Percentiles rank a stretch among this genome's conserved stretches.
Evolutionary conservation across 2,113 vertebrate genomes (phyloP).

Genomic region (Emberiza fucata): DNA sequence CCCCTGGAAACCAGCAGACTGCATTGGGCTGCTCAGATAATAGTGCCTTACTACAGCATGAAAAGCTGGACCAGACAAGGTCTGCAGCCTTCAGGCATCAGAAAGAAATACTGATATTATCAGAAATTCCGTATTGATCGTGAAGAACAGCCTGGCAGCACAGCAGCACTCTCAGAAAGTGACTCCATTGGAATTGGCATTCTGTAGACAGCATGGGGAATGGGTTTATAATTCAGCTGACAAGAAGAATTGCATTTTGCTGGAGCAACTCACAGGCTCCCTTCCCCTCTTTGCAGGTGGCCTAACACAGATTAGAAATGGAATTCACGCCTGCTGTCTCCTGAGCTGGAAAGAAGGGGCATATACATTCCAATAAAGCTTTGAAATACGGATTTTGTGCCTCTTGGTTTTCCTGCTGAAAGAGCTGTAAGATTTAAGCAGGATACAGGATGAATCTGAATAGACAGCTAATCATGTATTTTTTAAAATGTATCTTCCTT

Average conservation of each 20-base stretch:
- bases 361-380: slow-evolving; percentile 25
- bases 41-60: neutral
- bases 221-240: slow-evolving; percentile 41
- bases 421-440: slow-evolving; percentile 21
- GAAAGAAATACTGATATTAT: neutral
- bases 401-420: neutral
- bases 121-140: neutral
- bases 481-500: neutral
- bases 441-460: neutral
- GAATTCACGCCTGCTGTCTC: slow-evolving; percentile 28
- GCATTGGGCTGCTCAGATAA: neutral
- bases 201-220: neutral
- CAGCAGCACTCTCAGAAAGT: neutral
- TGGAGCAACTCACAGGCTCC: slow-evolving; percentile 39
- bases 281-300: slow-evolving; percentile 55
- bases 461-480: neutral
- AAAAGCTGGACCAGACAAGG: neutral
- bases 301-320: slow-evolving; percentile 37
- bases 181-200: slow-evolving; percentile 15
- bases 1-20: neutral
- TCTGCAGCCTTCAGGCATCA: neutral
- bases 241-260: slow-evolving; percentile 44
- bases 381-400: neutral
- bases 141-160: neutral
- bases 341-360: slow-evolving; percentile 15